phyloP scores from a whole-genome alignment of 2,888 invertebrate genomes.

The Petrolisthes cinctipes region DNA sequence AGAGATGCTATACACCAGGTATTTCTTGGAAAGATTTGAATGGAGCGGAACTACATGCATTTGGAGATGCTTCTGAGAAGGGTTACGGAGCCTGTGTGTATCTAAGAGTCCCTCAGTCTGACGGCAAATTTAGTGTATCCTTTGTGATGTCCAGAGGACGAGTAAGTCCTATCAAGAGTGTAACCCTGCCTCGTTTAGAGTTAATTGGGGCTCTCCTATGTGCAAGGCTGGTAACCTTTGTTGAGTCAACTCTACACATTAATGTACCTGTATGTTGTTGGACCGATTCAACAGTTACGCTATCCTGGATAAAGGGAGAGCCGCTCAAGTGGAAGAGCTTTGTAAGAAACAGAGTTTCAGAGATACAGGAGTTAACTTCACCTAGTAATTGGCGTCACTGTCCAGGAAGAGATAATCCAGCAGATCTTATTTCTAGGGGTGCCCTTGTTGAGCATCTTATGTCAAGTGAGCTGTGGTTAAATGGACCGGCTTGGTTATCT shows the following conservation, averaged over 20 bases:
- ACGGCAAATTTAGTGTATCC: not conserved
- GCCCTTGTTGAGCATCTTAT: constrained; percentile 17
- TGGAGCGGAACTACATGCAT: no score
- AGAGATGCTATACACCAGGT: no score
- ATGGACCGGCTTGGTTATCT: constrained; percentile 27
- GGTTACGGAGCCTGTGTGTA: constrained; percentile 49
- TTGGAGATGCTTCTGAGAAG: not conserved
- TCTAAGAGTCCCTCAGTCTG: not conserved
- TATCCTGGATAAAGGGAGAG: constrained; percentile 60
- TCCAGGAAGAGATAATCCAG: not conserved
- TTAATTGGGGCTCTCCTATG: constrained; percentile 49
- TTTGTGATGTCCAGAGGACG: constrained; percentile 37
- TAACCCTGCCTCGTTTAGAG: constrained; percentile 62
- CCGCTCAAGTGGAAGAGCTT: constrained; percentile 47
- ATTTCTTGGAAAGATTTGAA: no score
- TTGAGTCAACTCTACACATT: constrained; percentile 41
- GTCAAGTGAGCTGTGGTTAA: constrained; percentile 20
- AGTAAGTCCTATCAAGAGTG: constrained; percentile 55
- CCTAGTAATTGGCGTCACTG: constrained; percentile 43
- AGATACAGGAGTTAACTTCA: constrained; percentile 46
- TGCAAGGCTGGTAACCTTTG: constrained; percentile 50
- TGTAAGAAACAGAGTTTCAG: constrained; percentile 49
- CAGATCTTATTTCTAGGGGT: constrained; percentile 23
- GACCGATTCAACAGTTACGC: constrained; percentile 56
- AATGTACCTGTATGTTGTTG: constrained; percentile 48